Evolutionary conservation across 2,113 vertebrate species (phyloP), one percentile per base, ranked within the genome.

Genomic region (Tor tambroides): DNA sequence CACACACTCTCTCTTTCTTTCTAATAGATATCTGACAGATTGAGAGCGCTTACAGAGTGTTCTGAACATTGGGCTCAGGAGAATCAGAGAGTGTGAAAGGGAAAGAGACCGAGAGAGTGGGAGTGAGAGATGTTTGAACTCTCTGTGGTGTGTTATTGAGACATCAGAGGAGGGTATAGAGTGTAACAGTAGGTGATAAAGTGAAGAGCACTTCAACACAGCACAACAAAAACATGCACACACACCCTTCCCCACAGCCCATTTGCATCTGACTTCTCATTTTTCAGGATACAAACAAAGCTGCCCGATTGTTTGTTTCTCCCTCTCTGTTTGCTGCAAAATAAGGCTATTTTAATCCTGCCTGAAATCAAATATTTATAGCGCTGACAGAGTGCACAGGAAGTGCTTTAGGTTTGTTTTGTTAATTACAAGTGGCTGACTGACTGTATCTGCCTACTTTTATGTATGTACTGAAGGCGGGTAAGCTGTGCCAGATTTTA

Each of bases 21-120:
- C 30, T 81, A 81, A 78, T 77, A 85, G 26, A 80, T 41, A 35
- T 85, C 90, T 94, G 94, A 93, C 94, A 94, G 93, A 94, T 94
- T 94, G 92, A 94, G 93, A 94, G 91, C 94, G 93, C 90, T 51
- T 92, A 92, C 89, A 83, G 26, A 87, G 93, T 90, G 92, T 90
- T 90, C 84, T 92, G 92, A 94, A 93, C 93, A 92, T 93, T 91
- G 89, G 32, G 43, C 90, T 92, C 83, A 77, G 82, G 88, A 92
- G 90, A 90, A 10, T 26, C 88, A 88, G 85, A 89, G 86, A 90
- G 90, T 85, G 72, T 43, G 59, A 63, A 65, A 76, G 35, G 38
- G 67, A n/a, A 75, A 14, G 23, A 75, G 72, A 75, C 72, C 28
- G 91, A 89, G 87, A 86, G 88, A 87, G 87, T 87, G 41, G 38